phyloP scores from a whole-genome alignment of 2,113 vertebrate species.

The Podarcis cretensis region DNA sequence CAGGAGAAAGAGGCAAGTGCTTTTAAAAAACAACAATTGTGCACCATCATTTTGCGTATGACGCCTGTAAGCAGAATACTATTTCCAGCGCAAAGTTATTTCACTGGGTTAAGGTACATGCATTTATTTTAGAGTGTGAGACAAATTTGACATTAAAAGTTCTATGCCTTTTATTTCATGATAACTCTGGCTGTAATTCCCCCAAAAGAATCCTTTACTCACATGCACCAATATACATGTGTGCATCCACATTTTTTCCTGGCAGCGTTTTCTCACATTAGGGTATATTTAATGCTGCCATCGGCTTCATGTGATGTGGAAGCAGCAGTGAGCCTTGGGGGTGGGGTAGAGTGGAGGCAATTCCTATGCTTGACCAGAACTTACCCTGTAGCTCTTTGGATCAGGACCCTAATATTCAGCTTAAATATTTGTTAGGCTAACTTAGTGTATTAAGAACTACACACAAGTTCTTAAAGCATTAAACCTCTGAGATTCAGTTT shows the following conservation, averaged over 20 bases:
- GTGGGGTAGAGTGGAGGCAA: background rate
- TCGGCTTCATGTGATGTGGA: background rate
- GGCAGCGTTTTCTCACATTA: background rate
- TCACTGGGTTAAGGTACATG: background rate
- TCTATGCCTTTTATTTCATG: conserved; percentile 10
- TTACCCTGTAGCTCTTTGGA: background rate
- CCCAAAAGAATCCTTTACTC: background rate
- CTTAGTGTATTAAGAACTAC: conserved; percentile 61
- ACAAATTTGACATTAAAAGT: background rate
- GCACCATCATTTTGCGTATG: background rate
- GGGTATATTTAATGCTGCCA: background rate
- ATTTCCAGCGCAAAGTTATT: background rate
- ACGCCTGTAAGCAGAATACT: background rate
- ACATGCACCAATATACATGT: no score
- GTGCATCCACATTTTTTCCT: background rate
- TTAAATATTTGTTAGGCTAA: conserved; percentile 55
- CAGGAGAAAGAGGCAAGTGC: no score
- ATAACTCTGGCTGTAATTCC: background rate
- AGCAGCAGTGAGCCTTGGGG: background rate
- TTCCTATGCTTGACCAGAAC: background rate
- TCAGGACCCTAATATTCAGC: conserved; percentile 32
- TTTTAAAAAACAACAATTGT: background rate
- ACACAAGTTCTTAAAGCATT: conserved; percentile 57
- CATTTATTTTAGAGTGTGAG: background rate
- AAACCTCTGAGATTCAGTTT: conserved; percentile 53